These are phyloP conservation scores for Prorops nasuta DNA, from an alignment of 1,140 invertebrate genomes.

Conservation along the genomic window DNA sequence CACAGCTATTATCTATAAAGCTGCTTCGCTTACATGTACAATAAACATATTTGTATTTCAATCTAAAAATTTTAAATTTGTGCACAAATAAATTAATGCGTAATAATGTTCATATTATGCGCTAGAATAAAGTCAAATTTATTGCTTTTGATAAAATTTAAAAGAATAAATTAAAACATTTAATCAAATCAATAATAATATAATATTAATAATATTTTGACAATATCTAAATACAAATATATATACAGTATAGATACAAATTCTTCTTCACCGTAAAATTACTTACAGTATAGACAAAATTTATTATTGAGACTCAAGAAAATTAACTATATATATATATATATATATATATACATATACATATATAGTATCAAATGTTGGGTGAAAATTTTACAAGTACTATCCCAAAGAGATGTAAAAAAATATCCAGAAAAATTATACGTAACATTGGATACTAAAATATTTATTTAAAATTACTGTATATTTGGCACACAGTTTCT, in stretches of 20 bases:
- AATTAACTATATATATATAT: not conserved
- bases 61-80: too few species aligned
- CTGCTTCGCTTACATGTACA: too few species aligned
- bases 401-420: too few species aligned
- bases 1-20: too few species aligned
- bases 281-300: constrained; percentile 21
- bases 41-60: too few species aligned
- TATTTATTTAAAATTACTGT: too few species aligned
- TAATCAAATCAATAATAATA: not conserved
- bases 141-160: not conserved
- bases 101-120: not conserved
- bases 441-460: too few species aligned
- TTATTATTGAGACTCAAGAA: constrained; percentile 19
- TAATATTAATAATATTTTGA: constrained; percentile 19
- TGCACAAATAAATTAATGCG: too few species aligned
- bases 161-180: not conserved
- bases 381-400: too few species aligned
- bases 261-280: constrained; percentile 8
- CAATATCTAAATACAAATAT: constrained; percentile 23
- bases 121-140: too few species aligned
- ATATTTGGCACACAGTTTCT: too few species aligned
- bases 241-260: constrained; percentile 34
- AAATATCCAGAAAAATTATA: too few species aligned
- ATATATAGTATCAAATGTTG: not conserved
- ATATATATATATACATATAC: constrained; percentile 3